phyloP scores from a whole-genome alignment of 1,140 invertebrate species.

The Drosophila pruinosa region DNA sequence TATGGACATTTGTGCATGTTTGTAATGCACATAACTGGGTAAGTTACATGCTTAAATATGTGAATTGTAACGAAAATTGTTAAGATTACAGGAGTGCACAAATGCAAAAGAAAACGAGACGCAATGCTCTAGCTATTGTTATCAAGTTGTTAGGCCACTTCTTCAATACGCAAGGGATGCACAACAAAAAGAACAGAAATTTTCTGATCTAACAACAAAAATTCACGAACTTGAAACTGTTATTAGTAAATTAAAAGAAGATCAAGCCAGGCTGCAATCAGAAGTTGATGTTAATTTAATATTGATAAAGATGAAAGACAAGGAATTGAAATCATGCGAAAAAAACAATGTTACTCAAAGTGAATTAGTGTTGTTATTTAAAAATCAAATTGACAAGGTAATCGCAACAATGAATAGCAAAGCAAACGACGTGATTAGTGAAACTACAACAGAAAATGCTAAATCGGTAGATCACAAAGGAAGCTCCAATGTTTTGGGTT shows the following conservation, averaged over 20 bases:
- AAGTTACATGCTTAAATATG: neutral
- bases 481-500: neutral
- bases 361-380: neutral
- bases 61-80: neutral
- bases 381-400: neutral
- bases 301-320: neutral
- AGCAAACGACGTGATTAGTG: no score
- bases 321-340: neutral
- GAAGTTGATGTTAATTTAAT: neutral
- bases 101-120: neutral
- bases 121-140: conserved; percentile 4
- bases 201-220: neutral
- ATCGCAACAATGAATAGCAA: neutral
- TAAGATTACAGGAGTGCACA: neutral
- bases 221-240: neutral
- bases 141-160: neutral
- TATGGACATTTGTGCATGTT: neutral
- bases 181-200: neutral
- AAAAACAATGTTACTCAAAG: neutral
- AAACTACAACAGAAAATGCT: no score
- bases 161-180: neutral
- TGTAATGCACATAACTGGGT: neutral
- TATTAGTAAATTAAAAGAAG: neutral
- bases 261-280: neutral
- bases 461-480: no score